Evolutionary conservation across 1,140 invertebrate genomes (phyloP).

Genomic region (Oedothorax gibbosus): DNA sequence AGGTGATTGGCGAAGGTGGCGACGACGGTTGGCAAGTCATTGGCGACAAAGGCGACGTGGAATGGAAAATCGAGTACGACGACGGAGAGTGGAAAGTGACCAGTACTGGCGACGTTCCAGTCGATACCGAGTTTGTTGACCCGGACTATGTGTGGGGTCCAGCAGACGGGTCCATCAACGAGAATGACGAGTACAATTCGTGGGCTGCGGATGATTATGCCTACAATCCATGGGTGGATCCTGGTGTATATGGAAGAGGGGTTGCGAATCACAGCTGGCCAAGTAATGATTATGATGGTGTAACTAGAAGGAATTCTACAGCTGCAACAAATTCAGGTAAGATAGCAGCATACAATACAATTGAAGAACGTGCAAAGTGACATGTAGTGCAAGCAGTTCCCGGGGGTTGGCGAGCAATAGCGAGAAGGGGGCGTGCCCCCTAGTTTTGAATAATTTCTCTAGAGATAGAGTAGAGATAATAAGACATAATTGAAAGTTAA

Average conservation of each 20-base stretch:
- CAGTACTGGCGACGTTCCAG: conserved; percentile 23
- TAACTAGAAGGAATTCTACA: background rate
- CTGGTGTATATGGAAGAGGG: conserved; percentile 3
- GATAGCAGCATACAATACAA: background rate
- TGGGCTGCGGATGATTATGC: conserved; percentile 35
- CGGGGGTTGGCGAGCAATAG: too few relatives aligned
- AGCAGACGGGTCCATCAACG: conserved; percentile 1
- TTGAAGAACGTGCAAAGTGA: too few relatives aligned
- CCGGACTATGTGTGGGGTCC: conserved; percentile 37
- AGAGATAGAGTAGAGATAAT: too few relatives aligned
- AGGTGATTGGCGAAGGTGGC: conserved; percentile 46
- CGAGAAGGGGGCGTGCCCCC: too few relatives aligned
- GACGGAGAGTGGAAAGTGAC: conserved; percentile 54
- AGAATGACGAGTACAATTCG: conserved; percentile 49
- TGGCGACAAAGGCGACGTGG: conserved; percentile 48
- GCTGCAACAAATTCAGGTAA: background rate
- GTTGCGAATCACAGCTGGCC: conserved; percentile 32
- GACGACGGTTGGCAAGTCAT: conserved; percentile 51
- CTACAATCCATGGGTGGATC: conserved; percentile 28
- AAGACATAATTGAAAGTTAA: too few relatives aligned
- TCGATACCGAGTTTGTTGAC: conserved; percentile 39
- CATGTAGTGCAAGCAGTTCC: too few relatives aligned
- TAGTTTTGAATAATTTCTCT: too few relatives aligned
- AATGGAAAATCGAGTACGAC: conserved; percentile 54
- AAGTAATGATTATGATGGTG: background rate